These are phyloP conservation scores for Ianthella basta DNA, from an alignment of 37 sponge, comb jelly and placozoan species.

Conservation along the genomic window DNA sequence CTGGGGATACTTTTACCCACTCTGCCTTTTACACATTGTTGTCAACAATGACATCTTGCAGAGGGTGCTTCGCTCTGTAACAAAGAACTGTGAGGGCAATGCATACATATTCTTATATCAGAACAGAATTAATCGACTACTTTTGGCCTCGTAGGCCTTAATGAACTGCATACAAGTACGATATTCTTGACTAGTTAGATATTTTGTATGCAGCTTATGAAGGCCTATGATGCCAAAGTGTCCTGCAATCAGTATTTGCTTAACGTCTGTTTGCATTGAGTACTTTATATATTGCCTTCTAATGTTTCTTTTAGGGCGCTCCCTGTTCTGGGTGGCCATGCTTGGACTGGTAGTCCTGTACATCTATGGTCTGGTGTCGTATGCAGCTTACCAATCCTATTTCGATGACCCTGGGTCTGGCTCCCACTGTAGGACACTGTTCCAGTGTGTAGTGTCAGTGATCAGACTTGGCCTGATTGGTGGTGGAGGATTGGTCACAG, in stretches of 20 bases:
- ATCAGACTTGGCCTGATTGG: conserved; percentile 45
- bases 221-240: too few relatives aligned
- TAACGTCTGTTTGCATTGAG: too few relatives aligned
- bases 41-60: conserved; percentile 84
- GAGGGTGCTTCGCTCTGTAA: conserved; percentile 75
- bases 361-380: conserved; percentile 63
- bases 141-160: too few relatives aligned
- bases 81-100: conserved; percentile 83
- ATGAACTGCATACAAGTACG: too few relatives aligned
- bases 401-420: conserved; percentile 27
- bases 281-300: too few relatives aligned
- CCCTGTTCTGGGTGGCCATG: conserved; percentile 51
- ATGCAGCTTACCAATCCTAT: conserved; percentile 48
- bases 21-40: conserved; percentile 59
- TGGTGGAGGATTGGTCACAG: conserved; percentile 43
- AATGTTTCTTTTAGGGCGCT: conserved; percentile 45
- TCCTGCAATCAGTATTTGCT: too few relatives aligned
- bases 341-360: conserved; percentile 64
- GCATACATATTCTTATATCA: too few relatives aligned
- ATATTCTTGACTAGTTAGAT: too few relatives aligned
- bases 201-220: too few relatives aligned
- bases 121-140: too few relatives aligned
- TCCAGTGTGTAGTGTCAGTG: conserved; percentile 43
- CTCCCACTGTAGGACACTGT: conserved; percentile 42
- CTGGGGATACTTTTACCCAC: conserved; percentile 68